Base-by-base conservation (phyloP, 2,113 vertebrate species). In the Ranitomeya imitator region DNA sequence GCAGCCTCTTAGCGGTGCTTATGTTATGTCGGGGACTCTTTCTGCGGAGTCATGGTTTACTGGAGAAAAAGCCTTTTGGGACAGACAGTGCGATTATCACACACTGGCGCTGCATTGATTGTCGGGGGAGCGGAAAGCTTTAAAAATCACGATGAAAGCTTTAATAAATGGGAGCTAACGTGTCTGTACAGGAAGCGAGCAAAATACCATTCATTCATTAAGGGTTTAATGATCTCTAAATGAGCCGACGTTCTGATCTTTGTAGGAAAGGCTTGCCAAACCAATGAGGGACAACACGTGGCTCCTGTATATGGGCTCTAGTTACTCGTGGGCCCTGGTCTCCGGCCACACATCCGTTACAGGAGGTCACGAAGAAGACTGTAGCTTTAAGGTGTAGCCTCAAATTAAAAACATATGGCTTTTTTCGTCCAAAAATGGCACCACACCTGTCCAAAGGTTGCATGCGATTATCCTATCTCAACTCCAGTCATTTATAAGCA, bases 151-250 rank as follows among this genome's bases (percentile, higher is more conserved):
- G 15, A 37, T 81, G 8, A 76, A 76, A 76, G 45, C 37, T 52
- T 3, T 76, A 3, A 21, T 45, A 74, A 51, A 45, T 76, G 21
- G 31, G 71, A 18, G 45, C 9, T 18, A 52, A 21, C 73, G 45
- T 52, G 73, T 76, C 37, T 21, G 37, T 51, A 52, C 73, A 76
- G 73, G 73, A 11, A 52, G 45, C 16, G 9, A 4, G 45, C 7
- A 37, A 76, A 76, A 52, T 51, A 9, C 71, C 71, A 74, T 74
- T 76, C 73, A 21, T 76, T 76, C 73, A 76, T 76, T 76, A 52
- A 45, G 12, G 73, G 73, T 21, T 52, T 76, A 52, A 51, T 76
- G 37, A 76, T 76, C 45, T 76, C 16, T 73, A 51, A 76, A 51
- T 51, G 73, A 76, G 73, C 10, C 2, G 0, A 45, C 5, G 37